A percentile compares a stretch with the other conserved stretches of the same genome.
Evolutionary conservation across 2,113 vertebrate species (phyloP).

Genomic region (Gadus chalcogrammus): DNA sequence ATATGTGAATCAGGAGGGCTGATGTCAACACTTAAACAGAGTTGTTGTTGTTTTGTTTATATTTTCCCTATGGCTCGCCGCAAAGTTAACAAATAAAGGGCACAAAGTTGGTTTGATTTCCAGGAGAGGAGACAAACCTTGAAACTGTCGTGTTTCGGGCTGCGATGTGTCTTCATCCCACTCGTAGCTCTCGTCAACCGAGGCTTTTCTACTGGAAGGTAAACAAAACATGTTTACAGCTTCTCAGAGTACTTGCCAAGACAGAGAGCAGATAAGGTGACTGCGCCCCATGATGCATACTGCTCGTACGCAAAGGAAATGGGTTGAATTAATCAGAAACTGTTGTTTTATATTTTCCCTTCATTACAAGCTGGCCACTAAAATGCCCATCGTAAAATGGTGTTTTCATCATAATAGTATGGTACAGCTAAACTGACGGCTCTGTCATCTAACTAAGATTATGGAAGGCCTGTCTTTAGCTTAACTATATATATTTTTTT

Average conservation of each 20-base stretch:
- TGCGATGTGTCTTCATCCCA: slow-evolving; percentile 67
- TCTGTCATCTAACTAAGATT: too few relatives aligned
- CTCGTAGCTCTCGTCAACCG: slow-evolving; percentile 76
- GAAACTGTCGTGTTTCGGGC: slow-evolving; percentile 34
- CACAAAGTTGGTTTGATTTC: not conserved
- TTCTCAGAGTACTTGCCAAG: not conserved
- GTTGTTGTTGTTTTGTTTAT: not conserved
- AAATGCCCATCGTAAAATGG: too few relatives aligned
- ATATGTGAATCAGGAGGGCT: slow-evolving; percentile 8
- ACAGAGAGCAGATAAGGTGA: too few relatives aligned
- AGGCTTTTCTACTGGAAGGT: slow-evolving; percentile 60
- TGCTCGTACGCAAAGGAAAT: too few relatives aligned
- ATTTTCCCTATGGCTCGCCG: not conserved
- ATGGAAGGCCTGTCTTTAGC: too few relatives aligned
- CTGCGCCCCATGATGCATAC: too few relatives aligned
- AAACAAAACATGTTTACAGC: slow-evolving; percentile 20
- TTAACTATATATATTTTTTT: too few relatives aligned
- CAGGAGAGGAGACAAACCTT: slow-evolving; percentile 29
- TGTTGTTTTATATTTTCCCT: too few relatives aligned
- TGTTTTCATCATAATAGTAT: too few relatives aligned
- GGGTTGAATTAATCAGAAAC: too few relatives aligned
- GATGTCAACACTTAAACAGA: not conserved
- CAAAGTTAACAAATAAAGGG: not conserved
- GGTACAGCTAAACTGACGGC: too few relatives aligned
- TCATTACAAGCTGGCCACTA: too few relatives aligned